phyloP scores from a whole-genome alignment of 2,113 vertebrate genomes.

The Chionodraco myersi region DNA sequence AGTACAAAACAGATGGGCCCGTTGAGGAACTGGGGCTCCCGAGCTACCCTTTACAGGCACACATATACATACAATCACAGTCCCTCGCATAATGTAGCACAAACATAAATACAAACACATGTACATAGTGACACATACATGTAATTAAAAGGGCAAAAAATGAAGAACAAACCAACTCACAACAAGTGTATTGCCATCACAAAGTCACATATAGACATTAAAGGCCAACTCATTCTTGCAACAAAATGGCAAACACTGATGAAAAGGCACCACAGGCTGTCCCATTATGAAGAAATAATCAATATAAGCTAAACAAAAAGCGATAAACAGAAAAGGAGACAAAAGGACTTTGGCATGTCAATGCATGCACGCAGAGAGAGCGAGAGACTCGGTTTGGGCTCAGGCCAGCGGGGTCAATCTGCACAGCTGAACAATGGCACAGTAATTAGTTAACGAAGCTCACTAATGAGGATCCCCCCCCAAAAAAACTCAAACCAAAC shows the following conservation, averaged over 20 bases:
- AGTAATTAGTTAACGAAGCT: slow-evolving; percentile 80
- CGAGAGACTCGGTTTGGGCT: slow-evolving; percentile 56
- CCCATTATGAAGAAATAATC: slow-evolving; percentile 61
- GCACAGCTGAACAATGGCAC: slow-evolving; percentile 72
- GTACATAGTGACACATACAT: slow-evolving; percentile 30
- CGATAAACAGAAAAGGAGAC: slow-evolving; percentile 53
- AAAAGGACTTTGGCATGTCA: slow-evolving; percentile 63
- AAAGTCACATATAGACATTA: slow-evolving; percentile 9
- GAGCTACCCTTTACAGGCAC: slow-evolving; percentile 68
- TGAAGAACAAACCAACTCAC: not conserved
- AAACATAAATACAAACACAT: slow-evolving; percentile 41
- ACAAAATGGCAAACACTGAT: slow-evolving; percentile 64
- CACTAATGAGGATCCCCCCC: slow-evolving; percentile 71
- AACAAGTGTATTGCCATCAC: slow-evolving; percentile 2
- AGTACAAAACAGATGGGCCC: slow-evolving; percentile 85
- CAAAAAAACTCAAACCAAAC: slow-evolving; percentile 22
- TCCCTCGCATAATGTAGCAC: slow-evolving; percentile 30
- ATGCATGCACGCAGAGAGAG: slow-evolving; percentile 32
- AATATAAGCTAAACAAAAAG: slow-evolving; percentile 69
- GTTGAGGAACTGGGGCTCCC: slow-evolving; percentile 75
- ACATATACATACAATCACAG: slow-evolving; percentile 35
- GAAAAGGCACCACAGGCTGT: slow-evolving; percentile 41
- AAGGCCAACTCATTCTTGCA: slow-evolving; percentile 38
- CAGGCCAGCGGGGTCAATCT: slow-evolving; percentile 74
- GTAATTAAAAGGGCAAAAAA: slow-evolving; percentile 16